Conservation (phyloP, 1,140 invertebrate genomes). For the Nixonia krombeini region DNA sequence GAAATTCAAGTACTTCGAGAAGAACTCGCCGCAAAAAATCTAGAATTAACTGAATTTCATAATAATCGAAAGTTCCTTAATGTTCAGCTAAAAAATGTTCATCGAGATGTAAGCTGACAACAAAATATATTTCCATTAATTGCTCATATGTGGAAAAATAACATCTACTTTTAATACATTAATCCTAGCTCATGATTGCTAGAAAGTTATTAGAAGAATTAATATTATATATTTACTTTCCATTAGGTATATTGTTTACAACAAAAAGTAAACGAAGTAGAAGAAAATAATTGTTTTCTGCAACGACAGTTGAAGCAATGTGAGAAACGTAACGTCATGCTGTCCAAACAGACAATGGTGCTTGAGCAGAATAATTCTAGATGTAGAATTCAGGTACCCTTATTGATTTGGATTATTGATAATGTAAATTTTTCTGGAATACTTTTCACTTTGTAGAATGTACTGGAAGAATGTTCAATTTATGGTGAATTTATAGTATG, state of each 20-base stretch:
- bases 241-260: constrained; percentile 22
- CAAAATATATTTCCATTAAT: not conserved
- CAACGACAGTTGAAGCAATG: constrained; percentile 53
- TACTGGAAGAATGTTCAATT: too few species aligned
- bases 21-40: constrained; percentile 36
- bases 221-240: not conserved
- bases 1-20: constrained; percentile 44
- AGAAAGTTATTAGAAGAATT: too few species aligned
- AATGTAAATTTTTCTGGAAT: too few species aligned
- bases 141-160: too few species aligned
- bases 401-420: too few species aligned
- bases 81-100: constrained; percentile 39
- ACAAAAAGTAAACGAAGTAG: constrained; percentile 37
- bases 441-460: too few species aligned
- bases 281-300: constrained; percentile 50
- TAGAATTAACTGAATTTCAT: constrained; percentile 35
- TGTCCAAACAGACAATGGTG: constrained; percentile 50
- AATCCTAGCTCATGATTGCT: too few species aligned
- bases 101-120: constrained; percentile 38
- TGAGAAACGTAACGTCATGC: constrained; percentile 51
- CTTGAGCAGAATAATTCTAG: constrained; percentile 55
- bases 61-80: constrained; percentile 30
- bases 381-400: constrained; percentile 57
- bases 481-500: too few species aligned
- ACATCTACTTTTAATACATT: constrained; percentile 5